Evolutionary conservation across 2,113 vertebrate species (phyloP).

Genomic region (Larimichthys crocea): DNA sequence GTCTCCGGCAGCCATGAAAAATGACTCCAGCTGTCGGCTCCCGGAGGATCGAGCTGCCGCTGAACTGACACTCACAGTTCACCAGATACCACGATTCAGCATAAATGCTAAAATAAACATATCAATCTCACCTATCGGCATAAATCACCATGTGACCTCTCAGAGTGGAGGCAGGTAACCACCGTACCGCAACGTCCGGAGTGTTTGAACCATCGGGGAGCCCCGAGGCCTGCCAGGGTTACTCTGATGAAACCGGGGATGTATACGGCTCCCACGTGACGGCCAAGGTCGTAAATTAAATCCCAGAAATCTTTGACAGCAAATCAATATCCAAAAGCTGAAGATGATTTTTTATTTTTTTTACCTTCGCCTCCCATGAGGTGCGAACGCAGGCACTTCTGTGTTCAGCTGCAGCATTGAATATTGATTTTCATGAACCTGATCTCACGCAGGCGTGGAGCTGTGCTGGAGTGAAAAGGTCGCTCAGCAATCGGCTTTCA

Average conservation of each 20-base stretch:
- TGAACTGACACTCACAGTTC: conserved; percentile 15
- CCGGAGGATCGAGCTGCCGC: conserved; percentile 23
- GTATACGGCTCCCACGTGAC: not conserved
- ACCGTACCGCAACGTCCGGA: not conserved
- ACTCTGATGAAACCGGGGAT: conserved; percentile 6
- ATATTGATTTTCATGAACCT: conserved; percentile 17
- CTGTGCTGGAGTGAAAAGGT: not conserved
- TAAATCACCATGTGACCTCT: conserved; percentile 21
- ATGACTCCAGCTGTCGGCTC: conserved; percentile 13
- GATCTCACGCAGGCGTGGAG: not conserved
- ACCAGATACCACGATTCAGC: conserved; percentile 21
- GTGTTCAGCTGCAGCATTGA: conserved; percentile 6
- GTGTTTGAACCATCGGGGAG: not conserved
- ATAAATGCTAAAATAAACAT: conserved; percentile 25
- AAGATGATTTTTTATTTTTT: not conserved
- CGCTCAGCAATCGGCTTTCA: conserved; percentile 2
- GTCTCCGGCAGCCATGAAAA: conserved; percentile 18
- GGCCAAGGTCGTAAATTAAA: not conserved
- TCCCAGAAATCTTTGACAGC: not conserved
- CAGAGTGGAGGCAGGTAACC: not conserved
- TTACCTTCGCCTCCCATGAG: not conserved
- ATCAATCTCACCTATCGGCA: conserved; percentile 10
- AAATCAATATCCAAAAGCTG: not conserved
- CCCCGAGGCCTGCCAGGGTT: not conserved
- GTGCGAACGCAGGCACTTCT: not conserved